Evolutionary conservation across 2,888 invertebrate genomes (phyloP), one percentile per base, ranked within the genome.

Genomic region (Cantharis nigra): DNA sequence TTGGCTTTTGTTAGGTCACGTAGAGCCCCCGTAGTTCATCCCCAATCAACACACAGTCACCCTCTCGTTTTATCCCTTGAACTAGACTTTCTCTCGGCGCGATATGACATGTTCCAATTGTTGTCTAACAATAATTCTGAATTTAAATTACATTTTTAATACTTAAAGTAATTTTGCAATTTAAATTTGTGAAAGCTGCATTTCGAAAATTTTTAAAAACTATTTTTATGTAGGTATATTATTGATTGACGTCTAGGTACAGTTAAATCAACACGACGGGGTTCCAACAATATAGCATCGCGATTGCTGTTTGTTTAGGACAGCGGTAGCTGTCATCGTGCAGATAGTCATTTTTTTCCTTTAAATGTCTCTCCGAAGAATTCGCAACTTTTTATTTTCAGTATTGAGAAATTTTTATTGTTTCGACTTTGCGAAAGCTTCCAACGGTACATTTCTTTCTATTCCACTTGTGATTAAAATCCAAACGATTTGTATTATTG

Each of bases 21-120:
- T 88, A 88, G 87, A 85, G 83, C 81, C 84, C 84, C 86, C 84
- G 80, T 80, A 81, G 81, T 75, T 77, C 81, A 75, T 78, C 79
- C 81, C 80, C 81, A 78, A 73, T 79, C 78, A 74, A 79, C 81
- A 80, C 78, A 49, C 49, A 70, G 79, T 78, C 82, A 74, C 81
- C 71, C 80, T 81, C 75, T 81, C 75, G 63, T 69, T 72, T 70
- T 69, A 70, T 79, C 79, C 77, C 74, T 78, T 77, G 67, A 74
- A 70, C 79, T 75, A 80, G 76, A 76, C 77, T 80, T 80, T 78
- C 72, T 77, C 77, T 67, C 26, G 23, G 26, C 75, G 79, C 73
- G 80, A 81, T 81, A 81, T 77, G 81, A 80, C 91, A 97, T 93
- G 84, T 96, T 30, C 65, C 26, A 73, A 70, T 76, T 67, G 49